Evolutionary conservation across 2,113 vertebrate genomes (phyloP).

Genomic region (Austrofundulus limnaeus): DNA sequence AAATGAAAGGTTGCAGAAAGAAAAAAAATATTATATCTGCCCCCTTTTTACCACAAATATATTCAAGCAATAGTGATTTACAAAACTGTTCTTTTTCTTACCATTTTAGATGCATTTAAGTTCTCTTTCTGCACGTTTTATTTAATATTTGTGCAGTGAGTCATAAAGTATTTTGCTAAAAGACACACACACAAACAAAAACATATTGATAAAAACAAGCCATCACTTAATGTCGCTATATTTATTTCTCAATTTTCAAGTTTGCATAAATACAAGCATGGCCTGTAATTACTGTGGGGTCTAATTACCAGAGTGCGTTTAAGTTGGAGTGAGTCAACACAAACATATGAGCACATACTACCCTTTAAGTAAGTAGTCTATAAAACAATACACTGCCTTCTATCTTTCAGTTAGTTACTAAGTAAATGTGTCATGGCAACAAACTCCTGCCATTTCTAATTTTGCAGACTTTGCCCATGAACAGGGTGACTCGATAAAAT

Average conservation of each 20-base stretch:
- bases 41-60: too few species aligned
- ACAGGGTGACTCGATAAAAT: constrained; percentile 62
- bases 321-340: constrained; percentile 52
- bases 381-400: constrained; percentile 40
- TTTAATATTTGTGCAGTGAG: too few species aligned
- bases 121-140: background rate
- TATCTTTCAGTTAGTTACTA: constrained; percentile 36
- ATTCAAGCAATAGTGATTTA: too few species aligned
- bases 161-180: too few species aligned
- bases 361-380: constrained; percentile 49
- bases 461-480: constrained; percentile 40
- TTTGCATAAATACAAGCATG: constrained; percentile 50
- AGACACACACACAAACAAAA: too few species aligned
- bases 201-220: too few species aligned
- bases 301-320: constrained; percentile 63
- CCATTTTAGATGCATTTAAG: constrained; percentile 45
- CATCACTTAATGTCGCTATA: background rate
- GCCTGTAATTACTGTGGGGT: constrained; percentile 56
- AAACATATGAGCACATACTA: constrained; percentile 55
- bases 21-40: too few species aligned
- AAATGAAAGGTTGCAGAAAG: too few species aligned
- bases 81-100: too few species aligned
- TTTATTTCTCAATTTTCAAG: constrained; percentile 56
- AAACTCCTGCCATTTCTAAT: background rate
- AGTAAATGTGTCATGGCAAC: constrained; percentile 57